These are phyloP conservation scores for Echinops telfairi DNA, from an alignment of 2,113 vertebrate species.

Conservation along the genomic window DNA sequence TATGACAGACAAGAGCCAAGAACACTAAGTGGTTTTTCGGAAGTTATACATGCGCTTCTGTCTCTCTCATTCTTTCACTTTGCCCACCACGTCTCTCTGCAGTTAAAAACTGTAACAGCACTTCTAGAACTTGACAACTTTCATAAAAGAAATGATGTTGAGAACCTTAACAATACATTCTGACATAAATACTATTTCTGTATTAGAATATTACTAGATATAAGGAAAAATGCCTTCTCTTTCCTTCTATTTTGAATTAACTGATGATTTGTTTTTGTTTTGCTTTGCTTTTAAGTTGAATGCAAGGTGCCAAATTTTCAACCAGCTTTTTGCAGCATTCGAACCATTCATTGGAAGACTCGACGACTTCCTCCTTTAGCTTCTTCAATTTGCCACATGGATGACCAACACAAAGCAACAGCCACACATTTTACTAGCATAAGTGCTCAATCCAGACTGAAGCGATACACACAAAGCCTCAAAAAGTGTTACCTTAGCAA, in stretches of 20 bases:
- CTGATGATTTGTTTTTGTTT: background rate
- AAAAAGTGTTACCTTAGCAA: background rate
- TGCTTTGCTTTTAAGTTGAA: too few relatives aligned
- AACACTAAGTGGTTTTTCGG: background rate
- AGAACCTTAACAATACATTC: background rate
- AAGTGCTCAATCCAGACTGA: background rate
- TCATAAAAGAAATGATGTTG: background rate
- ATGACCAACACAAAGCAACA: background rate
- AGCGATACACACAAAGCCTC: background rate
- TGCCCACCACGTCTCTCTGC: background rate
- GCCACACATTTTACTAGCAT: background rate
- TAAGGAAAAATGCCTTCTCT: background rate
- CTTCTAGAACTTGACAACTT: background rate
- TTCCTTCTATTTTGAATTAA: background rate
- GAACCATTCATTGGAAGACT: background rate
- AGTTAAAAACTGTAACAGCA: background rate
- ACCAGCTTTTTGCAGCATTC: too few relatives aligned
- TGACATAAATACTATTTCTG: background rate
- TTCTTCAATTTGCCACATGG: background rate
- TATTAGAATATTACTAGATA: background rate
- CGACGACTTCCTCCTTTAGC: slow-evolving; percentile 1
- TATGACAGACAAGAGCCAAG: background rate
- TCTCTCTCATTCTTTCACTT: background rate
- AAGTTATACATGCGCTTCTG: background rate
- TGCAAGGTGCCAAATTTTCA: too few relatives aligned